Evolutionary conservation across 2,888 invertebrate genomes (phyloP).

Genomic region (Melolontha melolontha): DNA sequence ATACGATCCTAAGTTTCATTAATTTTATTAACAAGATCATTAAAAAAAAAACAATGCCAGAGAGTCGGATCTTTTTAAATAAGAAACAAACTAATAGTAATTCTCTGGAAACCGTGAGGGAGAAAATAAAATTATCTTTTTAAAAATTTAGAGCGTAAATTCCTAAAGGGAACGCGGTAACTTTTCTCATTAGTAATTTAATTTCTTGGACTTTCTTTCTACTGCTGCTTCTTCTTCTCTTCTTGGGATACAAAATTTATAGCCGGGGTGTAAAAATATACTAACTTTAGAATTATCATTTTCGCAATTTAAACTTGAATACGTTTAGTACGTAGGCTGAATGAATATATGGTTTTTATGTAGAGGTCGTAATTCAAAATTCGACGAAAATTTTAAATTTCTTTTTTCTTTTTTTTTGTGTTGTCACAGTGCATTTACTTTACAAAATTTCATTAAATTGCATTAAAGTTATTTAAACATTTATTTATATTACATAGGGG

Average conservation of each 20-base stretch:
- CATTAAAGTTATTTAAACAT: too few relatives aligned
- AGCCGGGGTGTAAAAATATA: slow-evolving; percentile 29
- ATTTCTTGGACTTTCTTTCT: slow-evolving; percentile 30
- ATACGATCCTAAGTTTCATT: too few relatives aligned
- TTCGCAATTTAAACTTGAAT: slow-evolving; percentile 31
- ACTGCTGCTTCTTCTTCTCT: slow-evolving; percentile 10
- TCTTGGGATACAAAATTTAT: slow-evolving; percentile 29
- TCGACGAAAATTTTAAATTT: too few relatives aligned
- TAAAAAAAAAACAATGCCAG: too few relatives aligned
- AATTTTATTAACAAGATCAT: too few relatives aligned
- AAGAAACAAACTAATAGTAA: slow-evolving; percentile 30
- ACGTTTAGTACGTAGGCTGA: slow-evolving; percentile 13
- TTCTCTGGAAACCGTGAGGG: slow-evolving; percentile 6
- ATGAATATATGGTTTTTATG: too few relatives aligned
- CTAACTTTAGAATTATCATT: slow-evolving; percentile 30
- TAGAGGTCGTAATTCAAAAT: too few relatives aligned
- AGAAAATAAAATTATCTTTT: slow-evolving; percentile 36
- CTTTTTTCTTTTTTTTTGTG: too few relatives aligned
- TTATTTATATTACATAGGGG: too few relatives aligned
- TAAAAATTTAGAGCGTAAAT: slow-evolving; percentile 33
- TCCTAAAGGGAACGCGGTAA: slow-evolving; percentile 28
- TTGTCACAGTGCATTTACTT: too few relatives aligned
- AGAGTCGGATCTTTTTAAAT: not conserved
- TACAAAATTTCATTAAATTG: too few relatives aligned
- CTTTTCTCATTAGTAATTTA: slow-evolving; percentile 38